A percentile compares a stretch with the other conserved stretches of the same genome.
These are phyloP conservation scores for Megamerina dolium DNA, from an alignment of 2,888 invertebrate species.

Conservation along the genomic window DNA sequence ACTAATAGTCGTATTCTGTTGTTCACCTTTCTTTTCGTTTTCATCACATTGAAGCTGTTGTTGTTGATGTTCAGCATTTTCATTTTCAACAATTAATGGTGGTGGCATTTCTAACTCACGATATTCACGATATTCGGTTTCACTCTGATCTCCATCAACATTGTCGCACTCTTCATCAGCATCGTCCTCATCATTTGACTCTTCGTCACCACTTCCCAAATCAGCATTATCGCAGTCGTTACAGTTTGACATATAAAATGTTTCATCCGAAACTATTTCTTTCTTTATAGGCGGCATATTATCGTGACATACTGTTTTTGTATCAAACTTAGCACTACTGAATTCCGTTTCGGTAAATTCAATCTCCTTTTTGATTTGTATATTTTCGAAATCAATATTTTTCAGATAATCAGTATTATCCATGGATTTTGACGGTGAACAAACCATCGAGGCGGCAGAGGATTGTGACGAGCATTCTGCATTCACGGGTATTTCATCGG, in stretches of 20 bases:
- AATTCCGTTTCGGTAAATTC: constrained; percentile 27
- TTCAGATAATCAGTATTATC: constrained; percentile 34
- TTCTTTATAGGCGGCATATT: not conserved
- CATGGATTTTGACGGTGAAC: not conserved
- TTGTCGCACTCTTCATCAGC: constrained; percentile 10
- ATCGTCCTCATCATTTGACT: constrained; percentile 9
- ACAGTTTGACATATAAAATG: not conserved
- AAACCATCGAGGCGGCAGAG: not conserved
- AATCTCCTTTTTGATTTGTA: constrained; percentile 39
- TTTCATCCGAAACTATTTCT: not conserved
- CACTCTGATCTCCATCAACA: not conserved
- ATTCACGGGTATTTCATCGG: constrained; percentile 23
- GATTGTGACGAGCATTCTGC: not conserved
- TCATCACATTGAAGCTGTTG: too few species aligned
- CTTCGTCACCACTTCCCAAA: constrained; percentile 17
- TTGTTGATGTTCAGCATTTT: too few species aligned
- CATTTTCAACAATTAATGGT: not conserved
- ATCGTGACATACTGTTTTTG: not conserved
- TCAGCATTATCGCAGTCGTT: not conserved
- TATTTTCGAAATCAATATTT: constrained; percentile 34
- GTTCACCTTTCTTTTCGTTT: too few species aligned
- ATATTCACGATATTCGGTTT: constrained; percentile 25
- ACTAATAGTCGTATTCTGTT: too few species aligned
- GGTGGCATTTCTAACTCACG: constrained; percentile 29
- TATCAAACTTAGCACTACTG: constrained; percentile 2